Evolutionary conservation across 2,797 vertebrate species (phyloP).

Genomic region (Onychomys torridus): DNA sequence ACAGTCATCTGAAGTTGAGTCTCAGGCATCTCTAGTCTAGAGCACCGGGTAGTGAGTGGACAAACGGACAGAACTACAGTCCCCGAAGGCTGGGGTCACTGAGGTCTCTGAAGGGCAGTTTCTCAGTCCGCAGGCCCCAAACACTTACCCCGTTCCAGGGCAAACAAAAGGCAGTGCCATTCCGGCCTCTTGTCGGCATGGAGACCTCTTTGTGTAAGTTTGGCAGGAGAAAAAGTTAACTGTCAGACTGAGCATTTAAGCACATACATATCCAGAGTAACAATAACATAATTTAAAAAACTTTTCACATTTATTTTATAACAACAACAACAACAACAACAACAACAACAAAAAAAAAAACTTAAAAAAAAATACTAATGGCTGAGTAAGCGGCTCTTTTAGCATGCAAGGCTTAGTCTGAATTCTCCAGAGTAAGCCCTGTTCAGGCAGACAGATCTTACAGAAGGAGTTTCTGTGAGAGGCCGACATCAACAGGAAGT

Average conservation of each 20-base stretch:
- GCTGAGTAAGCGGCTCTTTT: not conserved
- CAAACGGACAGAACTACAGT: not conserved
- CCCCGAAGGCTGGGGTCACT: fast-evolving
- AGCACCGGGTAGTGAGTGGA: not conserved
- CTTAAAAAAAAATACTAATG: not conserved
- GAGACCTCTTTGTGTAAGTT: not conserved
- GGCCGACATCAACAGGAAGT: not conserved
- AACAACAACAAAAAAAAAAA: not conserved
- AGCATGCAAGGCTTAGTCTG: not conserved
- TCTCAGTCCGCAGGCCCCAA: not conserved
- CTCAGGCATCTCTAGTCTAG: not conserved
- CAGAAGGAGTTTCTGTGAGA: not conserved
- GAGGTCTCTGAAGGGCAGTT: fast-evolving
- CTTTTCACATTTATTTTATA: conserved; percentile 6
- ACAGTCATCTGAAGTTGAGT: not conserved
- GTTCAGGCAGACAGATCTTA: not conserved
- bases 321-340: not conserved
- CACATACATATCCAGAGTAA: not conserved
- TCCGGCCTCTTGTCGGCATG: not conserved
- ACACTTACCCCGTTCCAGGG: not conserved
- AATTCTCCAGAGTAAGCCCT: not conserved
- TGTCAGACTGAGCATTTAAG: conserved; percentile 17
- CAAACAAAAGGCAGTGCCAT: not conserved
- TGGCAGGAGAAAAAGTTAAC: not conserved
- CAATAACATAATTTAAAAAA: not conserved